phyloP scores from a whole-genome alignment of 2,113 vertebrate genomes.

The Australoheros scitulus region DNA sequence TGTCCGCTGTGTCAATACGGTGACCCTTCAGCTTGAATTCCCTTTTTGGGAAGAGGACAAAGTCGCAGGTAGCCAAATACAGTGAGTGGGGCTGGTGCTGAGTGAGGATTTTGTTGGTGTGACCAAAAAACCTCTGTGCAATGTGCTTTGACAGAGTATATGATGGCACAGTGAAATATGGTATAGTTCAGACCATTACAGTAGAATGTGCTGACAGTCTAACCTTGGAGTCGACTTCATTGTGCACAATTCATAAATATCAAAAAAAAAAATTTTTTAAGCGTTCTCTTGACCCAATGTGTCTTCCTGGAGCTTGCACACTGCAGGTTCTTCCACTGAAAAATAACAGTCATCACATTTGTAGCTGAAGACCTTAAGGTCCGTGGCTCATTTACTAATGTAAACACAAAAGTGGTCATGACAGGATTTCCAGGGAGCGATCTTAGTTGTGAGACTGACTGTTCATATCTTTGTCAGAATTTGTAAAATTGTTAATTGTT shows the following conservation, averaged over 20 bases:
- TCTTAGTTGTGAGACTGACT: too few relatives aligned
- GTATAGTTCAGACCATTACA: not conserved
- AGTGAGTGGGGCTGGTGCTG: not conserved
- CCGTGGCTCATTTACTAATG: too few relatives aligned
- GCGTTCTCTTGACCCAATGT: not conserved
- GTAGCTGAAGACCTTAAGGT: not conserved
- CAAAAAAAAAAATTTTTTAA: not conserved
- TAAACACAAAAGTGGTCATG: not conserved
- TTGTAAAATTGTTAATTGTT: too few relatives aligned
- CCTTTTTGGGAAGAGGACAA: not conserved
- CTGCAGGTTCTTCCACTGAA: not conserved
- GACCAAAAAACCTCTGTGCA: not conserved
- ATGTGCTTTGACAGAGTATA: not conserved
- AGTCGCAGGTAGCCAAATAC: not conserved
- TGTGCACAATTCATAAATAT: not conserved
- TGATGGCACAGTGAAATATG: not conserved
- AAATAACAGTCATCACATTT: not conserved
- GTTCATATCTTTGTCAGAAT: too few relatives aligned
- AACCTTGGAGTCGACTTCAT: not conserved
- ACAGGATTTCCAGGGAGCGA: not conserved
- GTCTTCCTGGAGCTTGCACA: not conserved
- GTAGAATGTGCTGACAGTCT: not conserved
- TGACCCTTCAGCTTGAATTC: not conserved
- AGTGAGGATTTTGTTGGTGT: not conserved
- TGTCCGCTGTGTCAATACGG: not conserved